Percentiles rank a stretch among this genome's conserved stretches.
Conservation (phyloP, 2,113 vertebrate genomes). For the Gnathonemus echidnorhynchus region DNA sequence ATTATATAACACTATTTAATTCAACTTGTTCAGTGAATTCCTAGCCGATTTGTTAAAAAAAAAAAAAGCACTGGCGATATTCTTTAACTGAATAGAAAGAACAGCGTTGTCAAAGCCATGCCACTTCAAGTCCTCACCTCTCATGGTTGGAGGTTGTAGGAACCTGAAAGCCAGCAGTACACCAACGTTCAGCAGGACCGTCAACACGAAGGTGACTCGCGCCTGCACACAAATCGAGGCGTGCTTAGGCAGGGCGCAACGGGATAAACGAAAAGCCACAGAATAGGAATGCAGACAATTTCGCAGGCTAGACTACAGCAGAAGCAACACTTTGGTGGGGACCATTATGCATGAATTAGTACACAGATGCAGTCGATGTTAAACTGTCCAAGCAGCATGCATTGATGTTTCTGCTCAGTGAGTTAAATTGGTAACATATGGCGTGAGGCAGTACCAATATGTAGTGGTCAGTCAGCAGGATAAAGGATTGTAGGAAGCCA, state of each 20-base stretch:
- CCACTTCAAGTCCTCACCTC: slow-evolving; percentile 58
- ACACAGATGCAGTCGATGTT: background rate
- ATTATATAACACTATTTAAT: background rate
- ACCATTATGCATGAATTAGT: background rate
- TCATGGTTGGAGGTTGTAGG: slow-evolving; percentile 55
- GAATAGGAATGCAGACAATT: background rate
- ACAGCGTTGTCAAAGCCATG: background rate
- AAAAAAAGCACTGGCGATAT: background rate
- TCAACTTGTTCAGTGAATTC: background rate
- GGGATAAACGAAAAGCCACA: background rate
- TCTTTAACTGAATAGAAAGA: background rate
- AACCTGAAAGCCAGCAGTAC: slow-evolving; percentile 72
- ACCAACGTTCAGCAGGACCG: slow-evolving; percentile 65
- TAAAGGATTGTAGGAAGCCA: slow-evolving; percentile 72
- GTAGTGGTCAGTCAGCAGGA: slow-evolving; percentile 85
- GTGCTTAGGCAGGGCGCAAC: background rate
- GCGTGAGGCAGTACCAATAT: slow-evolving; percentile 61
- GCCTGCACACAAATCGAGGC: slow-evolving; percentile 54
- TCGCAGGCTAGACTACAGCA: background rate
- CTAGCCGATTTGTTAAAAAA: background rate
- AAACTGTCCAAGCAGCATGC: background rate
- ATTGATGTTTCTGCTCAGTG: background rate
- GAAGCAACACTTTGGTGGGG: background rate
- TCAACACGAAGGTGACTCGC: slow-evolving; percentile 64
- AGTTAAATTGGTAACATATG: background rate